These are phyloP conservation scores for Elaphurus davidianus DNA, from an alignment of 2,113 vertebrate species.

Conservation along the genomic window DNA sequence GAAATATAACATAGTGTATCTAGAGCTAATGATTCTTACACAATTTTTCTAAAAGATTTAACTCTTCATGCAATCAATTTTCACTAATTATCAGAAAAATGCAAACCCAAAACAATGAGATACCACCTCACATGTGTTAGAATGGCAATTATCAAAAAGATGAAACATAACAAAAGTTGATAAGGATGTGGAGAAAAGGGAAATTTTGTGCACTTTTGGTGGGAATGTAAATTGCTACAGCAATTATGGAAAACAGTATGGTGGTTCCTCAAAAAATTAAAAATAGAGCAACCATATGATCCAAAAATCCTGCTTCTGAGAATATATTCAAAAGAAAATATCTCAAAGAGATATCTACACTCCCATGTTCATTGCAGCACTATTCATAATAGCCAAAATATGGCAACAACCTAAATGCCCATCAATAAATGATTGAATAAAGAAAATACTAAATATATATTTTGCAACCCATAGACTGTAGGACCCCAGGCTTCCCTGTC, in stretches of 20 bases:
- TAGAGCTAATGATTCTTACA: not conserved
- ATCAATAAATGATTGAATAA: not conserved
- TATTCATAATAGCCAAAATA: not conserved
- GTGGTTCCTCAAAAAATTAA: not conserved
- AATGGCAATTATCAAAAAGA: not conserved
- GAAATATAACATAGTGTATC: not conserved
- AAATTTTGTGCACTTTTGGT: not conserved
- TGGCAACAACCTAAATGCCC: not conserved
- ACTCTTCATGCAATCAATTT: not conserved
- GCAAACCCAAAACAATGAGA: not conserved
- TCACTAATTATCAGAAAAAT: not conserved
- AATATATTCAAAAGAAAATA: not conserved
- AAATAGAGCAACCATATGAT: not conserved
- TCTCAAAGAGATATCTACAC: not conserved
- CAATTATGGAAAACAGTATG: not conserved
- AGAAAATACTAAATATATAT: not conserved
- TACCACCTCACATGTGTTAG: not conserved
- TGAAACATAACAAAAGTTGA: not conserved
- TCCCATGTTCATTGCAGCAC: not conserved
- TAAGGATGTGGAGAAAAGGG: not conserved
- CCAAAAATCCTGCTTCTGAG: not conserved
- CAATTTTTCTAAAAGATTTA: not conserved
- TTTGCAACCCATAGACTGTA: not conserved
- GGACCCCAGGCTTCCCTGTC: not conserved
- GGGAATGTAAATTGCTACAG: not conserved